Percentiles rank a stretch among this genome's conserved stretches.
These are phyloP conservation scores for Echinarachnius parma DNA, from an alignment of 53 echinoderm and acorn worm species.

Conservation along the genomic window DNA sequence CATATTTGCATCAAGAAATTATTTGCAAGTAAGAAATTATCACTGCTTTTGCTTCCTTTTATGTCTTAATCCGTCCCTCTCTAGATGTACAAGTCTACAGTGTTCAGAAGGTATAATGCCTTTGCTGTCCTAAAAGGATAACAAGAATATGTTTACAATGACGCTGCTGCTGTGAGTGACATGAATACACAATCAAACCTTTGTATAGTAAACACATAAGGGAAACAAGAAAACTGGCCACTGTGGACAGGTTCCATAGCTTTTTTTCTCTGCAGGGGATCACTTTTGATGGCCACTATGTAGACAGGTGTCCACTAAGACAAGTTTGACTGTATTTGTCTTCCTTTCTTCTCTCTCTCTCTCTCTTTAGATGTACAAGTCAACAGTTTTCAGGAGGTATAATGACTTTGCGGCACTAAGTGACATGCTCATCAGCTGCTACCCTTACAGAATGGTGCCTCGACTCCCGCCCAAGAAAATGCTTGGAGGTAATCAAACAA, in stretches of 20 bases:
- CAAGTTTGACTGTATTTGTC: no score
- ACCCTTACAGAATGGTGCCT: slow-evolving; percentile 96
- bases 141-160: no score
- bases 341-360: not conserved
- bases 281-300: no score
- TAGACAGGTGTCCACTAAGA: not conserved
- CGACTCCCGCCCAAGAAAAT: slow-evolving; percentile 97
- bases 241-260: no score
- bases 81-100: slow-evolving; percentile 78
- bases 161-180: no score
- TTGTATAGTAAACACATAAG: no score
- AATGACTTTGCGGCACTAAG: slow-evolving; percentile 91
- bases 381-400: slow-evolving; percentile 87
- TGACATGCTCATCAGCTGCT: slow-evolving; percentile 79
- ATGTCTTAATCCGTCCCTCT: not conserved
- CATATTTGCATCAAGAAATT: no score
- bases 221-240: no score
- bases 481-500: slow-evolving; percentile 77
- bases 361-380: slow-evolving; percentile 65
- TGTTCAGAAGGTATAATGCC: slow-evolving; percentile 94
- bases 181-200: no score
- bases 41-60: no score
- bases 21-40: no score
- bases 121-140: slow-evolving; percentile 83
- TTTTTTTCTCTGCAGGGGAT: no score